Base-by-base conservation (phyloP, 2,113 vertebrate genomes). In the Ctenomys sociabilis region DNA sequence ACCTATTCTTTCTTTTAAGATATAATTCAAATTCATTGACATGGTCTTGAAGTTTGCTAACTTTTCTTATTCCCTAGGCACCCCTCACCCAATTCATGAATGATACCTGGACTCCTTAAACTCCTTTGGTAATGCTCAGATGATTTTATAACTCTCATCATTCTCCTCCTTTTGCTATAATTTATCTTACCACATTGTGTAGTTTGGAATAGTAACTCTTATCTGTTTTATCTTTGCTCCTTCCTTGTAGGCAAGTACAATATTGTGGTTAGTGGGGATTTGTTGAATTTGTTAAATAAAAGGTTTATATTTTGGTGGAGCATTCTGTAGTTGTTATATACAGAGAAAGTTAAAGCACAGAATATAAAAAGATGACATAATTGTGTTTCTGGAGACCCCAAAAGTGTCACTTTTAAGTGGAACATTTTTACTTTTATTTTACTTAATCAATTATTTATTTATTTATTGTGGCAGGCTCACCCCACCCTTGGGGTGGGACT, bases 381-480 rank as follows among this genome's bases (percentile, higher is more conserved):
- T 26, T 4, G 37, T 85, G 93, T 54, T 95, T 95, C 78, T 82
- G 35, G 35, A 85, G 88, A 35, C 57, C 28, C 45, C 37, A 32
- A 35, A 93, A 87, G 37, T 90, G 94, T 94, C 54, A 64, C n/a
- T 78, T 93, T 40, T 37, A 87, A 96, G 28, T 78, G 72, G 88
- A 85, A 43, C 66, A 81, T 54, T 82, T 91, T 94, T 80, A 43
- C 78, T 90, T 57, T 17, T 49, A 49, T 49, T 57, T 57, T 19
- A 57, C 16, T 54, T 54, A 2, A 14, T n/a, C n/a, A n/a, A n/a
- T 57, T 57, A 17, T 57, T 57, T 57, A 57, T 57, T 57, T 17
- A 57, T 57, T 54, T 54, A 13, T 57, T 14, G 14, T 57, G 54
- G 54, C 54, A 17, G 54, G 3, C 54, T 57, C 54, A 57, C 3